Evolutionary conservation across 2,888 invertebrate species (phyloP).

Genomic region (Macaria notata): DNA sequence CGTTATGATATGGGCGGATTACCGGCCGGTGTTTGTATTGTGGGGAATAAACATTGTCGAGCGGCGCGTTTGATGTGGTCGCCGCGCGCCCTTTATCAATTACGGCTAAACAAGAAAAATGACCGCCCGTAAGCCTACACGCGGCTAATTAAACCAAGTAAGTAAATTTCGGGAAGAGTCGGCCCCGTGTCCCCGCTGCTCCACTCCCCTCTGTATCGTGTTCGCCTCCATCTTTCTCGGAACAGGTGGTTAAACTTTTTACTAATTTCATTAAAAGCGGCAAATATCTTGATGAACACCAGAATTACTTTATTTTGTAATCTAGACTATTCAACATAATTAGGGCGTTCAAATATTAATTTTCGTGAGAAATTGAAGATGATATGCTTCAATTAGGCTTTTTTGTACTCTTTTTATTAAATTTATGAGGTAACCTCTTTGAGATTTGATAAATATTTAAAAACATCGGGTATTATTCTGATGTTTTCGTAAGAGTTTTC

Average conservation of each 20-base stretch:
- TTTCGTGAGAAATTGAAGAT: conserved; percentile 48
- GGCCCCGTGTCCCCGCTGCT: conserved; percentile 40
- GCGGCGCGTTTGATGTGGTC: conserved; percentile 52
- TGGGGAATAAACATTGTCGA: conserved; percentile 40
- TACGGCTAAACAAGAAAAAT: conserved; percentile 80
- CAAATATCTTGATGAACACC: conserved; percentile 68
- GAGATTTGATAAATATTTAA: background rate
- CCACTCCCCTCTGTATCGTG: conserved; percentile 34
- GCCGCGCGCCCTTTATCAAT: conserved; percentile 72
- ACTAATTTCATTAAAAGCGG: conserved; percentile 64
- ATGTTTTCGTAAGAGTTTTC: conserved; percentile 18
- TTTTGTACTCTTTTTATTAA: conserved; percentile 3
- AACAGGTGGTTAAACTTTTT: conserved; percentile 73
- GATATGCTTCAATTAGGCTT: conserved; percentile 20
- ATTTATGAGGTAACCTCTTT: background rate
- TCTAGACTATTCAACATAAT: background rate
- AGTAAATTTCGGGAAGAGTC: conserved; percentile 65
- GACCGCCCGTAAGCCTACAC: conserved; percentile 71
- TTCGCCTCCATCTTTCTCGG: conserved; percentile 44
- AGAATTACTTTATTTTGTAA: background rate
- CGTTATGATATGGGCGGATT: conserved; percentile 21
- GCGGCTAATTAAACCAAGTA: conserved; percentile 78
- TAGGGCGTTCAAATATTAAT: conserved; percentile 9
- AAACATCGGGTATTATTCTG: too few relatives aligned
- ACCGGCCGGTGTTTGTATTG: conserved; percentile 20